Percentiles rank a stretch among this genome's conserved stretches.
Evolutionary conservation across 2,797 vertebrate genomes (phyloP).

Genomic region (Coregonus suidteri): DNA sequence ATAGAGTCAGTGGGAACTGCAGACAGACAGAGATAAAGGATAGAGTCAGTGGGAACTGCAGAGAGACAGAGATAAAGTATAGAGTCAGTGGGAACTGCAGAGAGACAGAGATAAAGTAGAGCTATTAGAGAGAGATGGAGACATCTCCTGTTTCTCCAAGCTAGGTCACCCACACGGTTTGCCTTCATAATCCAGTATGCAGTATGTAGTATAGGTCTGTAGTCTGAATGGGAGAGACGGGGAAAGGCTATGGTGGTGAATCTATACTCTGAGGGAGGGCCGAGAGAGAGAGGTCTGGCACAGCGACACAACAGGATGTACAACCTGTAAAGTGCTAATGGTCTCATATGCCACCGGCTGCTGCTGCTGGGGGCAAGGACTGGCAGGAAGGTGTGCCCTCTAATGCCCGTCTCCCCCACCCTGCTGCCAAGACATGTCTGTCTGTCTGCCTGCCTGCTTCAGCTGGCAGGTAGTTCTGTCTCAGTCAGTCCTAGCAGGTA

Average conservation of each 20-base stretch:
- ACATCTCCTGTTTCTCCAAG: too few species aligned
- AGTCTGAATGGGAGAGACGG: too few species aligned
- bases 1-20: neutral
- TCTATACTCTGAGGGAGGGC: neutral
- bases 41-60: neutral
- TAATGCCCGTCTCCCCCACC: conserved; percentile 7
- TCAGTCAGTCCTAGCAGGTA: neutral
- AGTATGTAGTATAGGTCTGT: too few species aligned
- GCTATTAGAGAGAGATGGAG: neutral
- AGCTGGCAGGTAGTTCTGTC: neutral
- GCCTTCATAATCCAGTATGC: too few species aligned
- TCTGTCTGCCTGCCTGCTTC: too few species aligned
- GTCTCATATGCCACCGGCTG: conserved; percentile 57
- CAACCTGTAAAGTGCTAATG: conserved; percentile 48
- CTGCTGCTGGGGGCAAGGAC: conserved; percentile 31
- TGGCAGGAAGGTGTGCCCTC: neutral
- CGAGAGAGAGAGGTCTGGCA: neutral
- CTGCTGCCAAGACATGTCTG: neutral
- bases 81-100: neutral
- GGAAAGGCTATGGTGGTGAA: too few species aligned
- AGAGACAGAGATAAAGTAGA: neutral
- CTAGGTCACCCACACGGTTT: too few species aligned
- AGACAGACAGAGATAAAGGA: neutral
- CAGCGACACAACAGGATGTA: conserved; percentile 7
- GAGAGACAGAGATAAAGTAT: neutral